Conservation (phyloP, 2,888 invertebrate species). For the Agrotis ipsilon region DNA sequence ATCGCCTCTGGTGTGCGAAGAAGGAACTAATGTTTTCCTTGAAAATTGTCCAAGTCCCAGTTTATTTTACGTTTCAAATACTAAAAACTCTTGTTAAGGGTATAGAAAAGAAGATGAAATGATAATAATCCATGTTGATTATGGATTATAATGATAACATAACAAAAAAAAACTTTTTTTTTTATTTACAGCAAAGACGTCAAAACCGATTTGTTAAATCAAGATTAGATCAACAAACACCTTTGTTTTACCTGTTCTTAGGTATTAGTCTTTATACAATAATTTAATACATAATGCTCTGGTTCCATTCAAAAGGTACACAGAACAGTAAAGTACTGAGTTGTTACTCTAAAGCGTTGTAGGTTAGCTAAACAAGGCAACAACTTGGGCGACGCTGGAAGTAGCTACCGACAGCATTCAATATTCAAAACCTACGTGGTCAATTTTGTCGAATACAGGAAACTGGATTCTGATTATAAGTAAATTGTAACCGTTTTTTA, state of each 20-base stretch:
- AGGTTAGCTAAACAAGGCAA: slow-evolving; percentile 22
- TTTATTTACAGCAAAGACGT: too few species aligned
- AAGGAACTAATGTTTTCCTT: too few species aligned
- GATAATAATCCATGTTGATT: too few species aligned
- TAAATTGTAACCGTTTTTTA: too few species aligned
- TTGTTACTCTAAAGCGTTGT: slow-evolving; percentile 18
- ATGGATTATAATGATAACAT: too few species aligned
- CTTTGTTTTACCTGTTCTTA: slow-evolving; percentile 11
- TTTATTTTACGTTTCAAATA: too few species aligned
- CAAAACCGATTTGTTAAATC: too few species aligned
- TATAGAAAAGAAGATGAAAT: too few species aligned
- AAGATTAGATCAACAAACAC: not conserved
- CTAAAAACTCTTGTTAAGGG: too few species aligned
- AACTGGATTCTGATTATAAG: not conserved
- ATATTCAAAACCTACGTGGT: slow-evolving; percentile 24
- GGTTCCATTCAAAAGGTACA: slow-evolving; percentile 18
- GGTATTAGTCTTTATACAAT: slow-evolving; percentile 10
- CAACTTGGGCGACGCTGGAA: slow-evolving; percentile 6
- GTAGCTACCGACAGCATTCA: slow-evolving; percentile 19
- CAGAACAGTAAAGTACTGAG: slow-evolving; percentile 13
- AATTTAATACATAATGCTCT: slow-evolving; percentile 44
- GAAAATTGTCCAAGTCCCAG: too few species aligned
- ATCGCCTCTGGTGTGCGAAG: too few species aligned
- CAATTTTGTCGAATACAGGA: slow-evolving; percentile 1
- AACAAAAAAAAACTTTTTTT: too few species aligned